Evolutionary conservation across 2,113 vertebrate species (phyloP).

Genomic region (Tupaia chinensis): DNA sequence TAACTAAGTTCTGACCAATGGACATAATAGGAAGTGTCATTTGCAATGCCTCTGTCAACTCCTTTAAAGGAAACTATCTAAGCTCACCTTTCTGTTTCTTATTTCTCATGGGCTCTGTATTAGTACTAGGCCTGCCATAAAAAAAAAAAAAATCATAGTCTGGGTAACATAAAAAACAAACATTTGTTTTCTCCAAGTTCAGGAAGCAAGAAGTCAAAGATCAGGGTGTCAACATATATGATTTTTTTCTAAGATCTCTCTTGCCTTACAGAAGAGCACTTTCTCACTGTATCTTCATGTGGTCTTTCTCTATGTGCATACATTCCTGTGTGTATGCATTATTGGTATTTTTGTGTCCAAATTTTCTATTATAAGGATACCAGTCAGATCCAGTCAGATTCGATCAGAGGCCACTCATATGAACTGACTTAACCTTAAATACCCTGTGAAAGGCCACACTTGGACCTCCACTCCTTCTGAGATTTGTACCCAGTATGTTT

Average conservation of each 20-base stretch:
- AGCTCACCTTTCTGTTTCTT: background rate
- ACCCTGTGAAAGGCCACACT: background rate
- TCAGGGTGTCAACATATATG: background rate
- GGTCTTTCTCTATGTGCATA: background rate
- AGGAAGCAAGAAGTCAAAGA: background rate
- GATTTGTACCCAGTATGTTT: no score
- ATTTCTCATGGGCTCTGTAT: background rate
- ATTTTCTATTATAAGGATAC: slow-evolving; percentile 33
- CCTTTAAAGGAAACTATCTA: slow-evolving; percentile 7
- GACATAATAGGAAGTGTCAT: background rate
- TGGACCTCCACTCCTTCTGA: no score
- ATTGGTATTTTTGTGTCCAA: background rate
- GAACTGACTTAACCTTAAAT: slow-evolving; percentile 19
- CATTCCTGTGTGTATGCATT: background rate
- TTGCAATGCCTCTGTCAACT: background rate
- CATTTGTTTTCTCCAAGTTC: background rate
- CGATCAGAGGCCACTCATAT: background rate
- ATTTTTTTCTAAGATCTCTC: background rate
- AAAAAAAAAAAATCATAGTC: background rate
- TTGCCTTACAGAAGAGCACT: background rate
- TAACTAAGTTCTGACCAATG: background rate
- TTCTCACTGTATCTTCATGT: background rate
- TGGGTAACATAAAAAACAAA: background rate
- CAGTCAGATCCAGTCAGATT: background rate
- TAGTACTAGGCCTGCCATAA: background rate